Conservation (phyloP, 2,797 vertebrate genomes). For the Pelochelys cantorii region DNA sequence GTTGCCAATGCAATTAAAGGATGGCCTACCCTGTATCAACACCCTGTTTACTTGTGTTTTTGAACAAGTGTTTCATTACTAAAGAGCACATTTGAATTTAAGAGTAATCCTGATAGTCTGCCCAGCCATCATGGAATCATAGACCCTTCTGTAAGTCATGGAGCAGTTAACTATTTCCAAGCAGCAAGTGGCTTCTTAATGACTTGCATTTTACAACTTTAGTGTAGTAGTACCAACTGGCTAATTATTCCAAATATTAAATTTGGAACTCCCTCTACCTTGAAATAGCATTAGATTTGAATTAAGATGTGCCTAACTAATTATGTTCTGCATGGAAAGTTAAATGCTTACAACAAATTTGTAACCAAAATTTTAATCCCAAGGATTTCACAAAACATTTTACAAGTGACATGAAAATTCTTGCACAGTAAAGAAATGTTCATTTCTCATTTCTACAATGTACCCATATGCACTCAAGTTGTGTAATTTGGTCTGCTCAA, state of each 20-base stretch:
- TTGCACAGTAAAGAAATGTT: constrained; percentile 82
- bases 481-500: constrained; percentile 68
- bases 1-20: not conserved
- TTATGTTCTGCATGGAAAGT: constrained; percentile 56
- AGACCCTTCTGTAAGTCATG: accelerated
- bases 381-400: constrained; percentile 86
- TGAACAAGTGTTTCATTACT: not conserved
- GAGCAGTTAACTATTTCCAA: not conserved
- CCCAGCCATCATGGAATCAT: not conserved
- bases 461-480: constrained; percentile 75
- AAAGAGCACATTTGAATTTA: accelerated
- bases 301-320: not conserved
- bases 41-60: not conserved
- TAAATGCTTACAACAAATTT: constrained; percentile 77
- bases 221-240: not conserved
- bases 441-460: constrained; percentile 75
- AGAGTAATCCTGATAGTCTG: not conserved
- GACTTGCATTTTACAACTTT: accelerated
- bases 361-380: constrained; percentile 90
- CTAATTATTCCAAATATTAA: not conserved
- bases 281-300: accelerated
- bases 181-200: accelerated
- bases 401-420: constrained; percentile 89
- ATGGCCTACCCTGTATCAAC: not conserved
- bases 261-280: accelerated